Conservation (phyloP, 2,797 vertebrate species). For the Meda fulgida region DNA sequence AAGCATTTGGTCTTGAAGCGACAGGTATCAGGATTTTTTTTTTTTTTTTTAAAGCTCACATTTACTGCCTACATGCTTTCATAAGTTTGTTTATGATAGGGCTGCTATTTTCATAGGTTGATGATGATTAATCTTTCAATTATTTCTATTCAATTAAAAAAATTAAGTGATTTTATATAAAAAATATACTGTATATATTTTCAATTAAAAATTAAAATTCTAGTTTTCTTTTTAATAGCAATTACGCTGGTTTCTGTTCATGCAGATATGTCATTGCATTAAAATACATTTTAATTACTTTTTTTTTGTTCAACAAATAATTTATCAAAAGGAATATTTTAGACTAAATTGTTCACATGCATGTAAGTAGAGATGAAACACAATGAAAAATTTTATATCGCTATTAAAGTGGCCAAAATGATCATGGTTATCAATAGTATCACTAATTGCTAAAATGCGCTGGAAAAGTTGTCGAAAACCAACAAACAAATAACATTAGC, state of each 20-base stretch:
- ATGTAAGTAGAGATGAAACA: neutral
- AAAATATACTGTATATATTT: no score
- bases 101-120: neutral
- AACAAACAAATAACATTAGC: neutral
- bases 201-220: neutral
- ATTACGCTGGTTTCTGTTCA: neutral
- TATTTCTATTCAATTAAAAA: neutral
- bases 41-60: neutral
- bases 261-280: neutral
- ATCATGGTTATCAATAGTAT: neutral
- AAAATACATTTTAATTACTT: neutral
- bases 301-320: neutral
- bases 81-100: neutral
- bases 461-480: neutral
- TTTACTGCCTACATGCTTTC: neutral
- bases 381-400: neutral
- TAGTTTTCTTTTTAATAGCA: neutral
- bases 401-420: no score
- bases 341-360: neutral
- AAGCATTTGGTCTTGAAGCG: constrained; percentile 89
- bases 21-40: constrained; percentile 75
- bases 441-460: neutral
- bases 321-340: neutral
- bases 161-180: neutral
- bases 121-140: neutral